Base-by-base conservation (phyloP, 2,888 invertebrate species). In the Cenopis cana region DNA sequence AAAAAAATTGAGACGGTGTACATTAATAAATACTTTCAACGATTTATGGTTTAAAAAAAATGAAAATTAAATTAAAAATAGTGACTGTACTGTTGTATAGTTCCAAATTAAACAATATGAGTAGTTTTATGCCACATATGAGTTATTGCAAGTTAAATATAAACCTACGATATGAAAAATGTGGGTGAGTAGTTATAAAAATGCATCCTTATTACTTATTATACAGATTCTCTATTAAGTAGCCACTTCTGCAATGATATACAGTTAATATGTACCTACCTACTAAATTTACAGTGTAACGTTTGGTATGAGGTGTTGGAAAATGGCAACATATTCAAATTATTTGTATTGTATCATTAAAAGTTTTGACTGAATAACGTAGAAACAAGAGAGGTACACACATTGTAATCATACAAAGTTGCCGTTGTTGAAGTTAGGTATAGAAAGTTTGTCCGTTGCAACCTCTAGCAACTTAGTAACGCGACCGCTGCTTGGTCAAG, bases 401-500 rank as follows among this genome's bases (percentile, higher is more conserved):
- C 12, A 65, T 54, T 54, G 54, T 18, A 65, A 65, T 54, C 62
- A 52, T 62, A 52, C 62, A 52, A 52, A 52, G 36, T 50, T 52
- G 18, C 52, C 17, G 68, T 52, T 55, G 68, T 36, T 61, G 38
- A 55, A 55, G 68, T 55, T 73, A 55, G 68, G 49, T 73, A 71
- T 70, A 73, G 64, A 76, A 81, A 79, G 77, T 81, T 80, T 61
- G 71, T 61, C 69, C 69, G 77, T 75, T 74, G 76, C 77, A 76
- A 77, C 76, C 79, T 78, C 76, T 67, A 67, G 57, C 75, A 75
- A 78, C 79, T 77, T 77, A 76, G 74, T 79, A 74, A 74, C 76
- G 69, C 33, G 12, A 62, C 61, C 33, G 74, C 74, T 76, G 79
- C 84, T 86, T 81, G 85, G 86, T 81, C 84, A 76, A 77, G 81